phyloP scores from a whole-genome alignment of 1,140 invertebrate genomes.

The Schlechtendalia chinensis region DNA sequence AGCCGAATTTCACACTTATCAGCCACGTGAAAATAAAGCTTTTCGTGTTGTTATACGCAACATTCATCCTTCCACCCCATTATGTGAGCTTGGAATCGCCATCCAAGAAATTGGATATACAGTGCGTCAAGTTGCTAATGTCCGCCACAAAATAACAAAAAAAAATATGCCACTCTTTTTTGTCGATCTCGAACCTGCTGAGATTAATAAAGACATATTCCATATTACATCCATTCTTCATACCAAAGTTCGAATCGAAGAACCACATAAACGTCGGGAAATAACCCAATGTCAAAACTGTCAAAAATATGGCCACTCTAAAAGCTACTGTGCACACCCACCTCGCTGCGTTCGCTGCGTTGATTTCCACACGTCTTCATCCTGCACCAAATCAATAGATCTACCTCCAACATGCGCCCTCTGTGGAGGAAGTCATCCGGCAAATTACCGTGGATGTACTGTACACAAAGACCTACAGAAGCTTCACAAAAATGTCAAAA shows the following conservation, averaged over 20 bases:
- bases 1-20: no score
- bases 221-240: neutral
- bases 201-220: neutral
- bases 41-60: no score
- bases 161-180: neutral
- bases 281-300: neutral
- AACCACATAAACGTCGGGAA: neutral
- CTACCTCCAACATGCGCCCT: neutral
- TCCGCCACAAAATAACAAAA: neutral
- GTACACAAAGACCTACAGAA: neutral
- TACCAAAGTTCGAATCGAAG: neutral
- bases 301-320: neutral
- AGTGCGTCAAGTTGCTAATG: neutral
- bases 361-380: neutral
- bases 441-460: neutral
- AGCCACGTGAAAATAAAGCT: no score
- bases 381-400: neutral
- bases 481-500: neutral
- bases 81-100: no score
- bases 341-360: conserved; percentile 12
- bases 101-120: no score
- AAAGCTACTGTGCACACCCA: neutral
- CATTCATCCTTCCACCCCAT: neutral
- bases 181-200: neutral
- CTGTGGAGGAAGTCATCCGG: conserved; percentile 1